A percentile compares a stretch with the other conserved stretches of the same genome.
Evolutionary conservation across 2,888 invertebrate species (phyloP).

Genomic region (Epistrophe eligans): DNA sequence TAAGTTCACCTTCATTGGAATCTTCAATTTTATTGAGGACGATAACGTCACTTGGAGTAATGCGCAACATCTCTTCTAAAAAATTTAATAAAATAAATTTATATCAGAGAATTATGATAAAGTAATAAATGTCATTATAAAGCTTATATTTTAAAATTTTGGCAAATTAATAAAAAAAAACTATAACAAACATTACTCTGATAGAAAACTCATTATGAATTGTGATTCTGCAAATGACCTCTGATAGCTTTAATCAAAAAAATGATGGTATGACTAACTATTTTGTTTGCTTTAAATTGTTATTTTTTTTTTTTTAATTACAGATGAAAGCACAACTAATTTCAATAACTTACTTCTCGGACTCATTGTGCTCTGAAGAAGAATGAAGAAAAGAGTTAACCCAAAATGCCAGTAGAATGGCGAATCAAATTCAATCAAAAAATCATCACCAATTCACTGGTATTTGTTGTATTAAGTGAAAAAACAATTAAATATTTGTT

Average conservation of each 20-base stretch:
- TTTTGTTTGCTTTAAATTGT: slow-evolving; percentile 23
- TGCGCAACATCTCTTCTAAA: slow-evolving; percentile 86
- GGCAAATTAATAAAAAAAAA: slow-evolving; percentile 29
- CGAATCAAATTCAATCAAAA: slow-evolving; percentile 47
- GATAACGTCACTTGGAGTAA: slow-evolving; percentile 89
- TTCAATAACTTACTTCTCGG: slow-evolving; percentile 67
- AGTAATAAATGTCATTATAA: not conserved
- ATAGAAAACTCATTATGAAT: slow-evolving; percentile 14
- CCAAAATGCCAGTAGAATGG: slow-evolving; percentile 21
- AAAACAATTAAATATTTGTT: slow-evolving; percentile 18
- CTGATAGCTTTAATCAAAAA: slow-evolving; percentile 56
- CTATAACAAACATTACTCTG: not conserved
- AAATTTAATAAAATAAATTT: slow-evolving; percentile 35
- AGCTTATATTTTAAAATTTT: not conserved
- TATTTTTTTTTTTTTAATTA: slow-evolving; percentile 4
- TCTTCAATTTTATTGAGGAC: slow-evolving; percentile 86
- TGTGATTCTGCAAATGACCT: slow-evolving; percentile 56
- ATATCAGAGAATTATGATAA: not conserved
- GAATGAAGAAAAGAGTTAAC: slow-evolving; percentile 31
- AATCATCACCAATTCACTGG: slow-evolving; percentile 57
- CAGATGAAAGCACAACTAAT: slow-evolving; percentile 33
- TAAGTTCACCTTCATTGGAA: slow-evolving; percentile 86
- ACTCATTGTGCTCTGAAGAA: slow-evolving; percentile 55
- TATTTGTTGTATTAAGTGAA: slow-evolving; percentile 16
- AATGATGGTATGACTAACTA: slow-evolving; percentile 31